Base-by-base conservation (phyloP, 2,888 invertebrate genomes). In the Harpalus rubripes region DNA sequence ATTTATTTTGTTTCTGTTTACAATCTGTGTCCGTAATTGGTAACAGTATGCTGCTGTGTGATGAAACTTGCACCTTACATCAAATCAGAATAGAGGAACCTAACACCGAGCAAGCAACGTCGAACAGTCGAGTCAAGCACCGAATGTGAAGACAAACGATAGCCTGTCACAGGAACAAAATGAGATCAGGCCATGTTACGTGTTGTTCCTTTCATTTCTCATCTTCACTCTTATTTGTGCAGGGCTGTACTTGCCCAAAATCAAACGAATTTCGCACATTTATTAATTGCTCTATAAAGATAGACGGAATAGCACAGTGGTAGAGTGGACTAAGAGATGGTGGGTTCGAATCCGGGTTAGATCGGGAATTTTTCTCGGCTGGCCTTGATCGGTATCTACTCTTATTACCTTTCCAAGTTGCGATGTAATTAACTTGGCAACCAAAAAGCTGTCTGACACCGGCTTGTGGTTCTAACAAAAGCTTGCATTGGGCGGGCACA, bases 161-260 rank as follows among this genome's bases (percentile, higher is more conserved):
- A 82, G n/a, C 44, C 72, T 82, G 82, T 82, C 82, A 82, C 16
- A 39, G 58, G 58, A 82, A 82, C 56, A 72, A 82, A 82, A 82
- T 72, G 82, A 82, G 72, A 82, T 68, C 72, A 72, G 82, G 58
- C 58, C 81, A 81, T 82, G 58, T 82, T 72, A 82, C 72, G 72
- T 72, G 72, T 82, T 82, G 58, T 82, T 82, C 68, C 72, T 72
- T 82, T 82, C 82, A 82, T 82, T 82, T 72, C 72, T 82, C 65
- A 63, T 65, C 39, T 58, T 82, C 72, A 68, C 65, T 82, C 72
- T 74, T 74, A 74, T 74, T 74, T 44, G 16, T 41, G 16, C 72
- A 74, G 72, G 72, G 52, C 18, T 44, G 41, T 7, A 74, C 44
- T 7, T 15, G 72, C 44, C 44, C 72, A 74, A 74, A 74, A 41